phyloP scores from a whole-genome alignment of 2,797 vertebrate species.

The Hirundo rustica region DNA sequence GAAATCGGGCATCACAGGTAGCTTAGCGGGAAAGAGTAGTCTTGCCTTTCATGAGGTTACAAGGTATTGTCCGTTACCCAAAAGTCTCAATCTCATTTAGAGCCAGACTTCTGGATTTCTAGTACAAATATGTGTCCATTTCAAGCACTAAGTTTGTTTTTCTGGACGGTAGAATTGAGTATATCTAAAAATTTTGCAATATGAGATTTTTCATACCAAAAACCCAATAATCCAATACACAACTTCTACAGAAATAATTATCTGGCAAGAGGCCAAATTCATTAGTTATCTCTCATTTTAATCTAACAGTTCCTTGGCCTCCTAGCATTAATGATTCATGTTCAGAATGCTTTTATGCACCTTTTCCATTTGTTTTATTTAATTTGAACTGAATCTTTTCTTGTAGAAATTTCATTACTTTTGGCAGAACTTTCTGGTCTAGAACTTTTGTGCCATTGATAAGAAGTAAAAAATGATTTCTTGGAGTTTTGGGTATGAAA shows the following conservation, averaged over 20 bases:
- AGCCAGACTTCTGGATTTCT: neutral
- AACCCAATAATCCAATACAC: neutral
- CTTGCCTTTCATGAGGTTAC: neutral
- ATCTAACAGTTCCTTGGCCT: neutral
- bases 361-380: neutral
- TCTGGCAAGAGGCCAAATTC: neutral
- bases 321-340: neutral
- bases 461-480: neutral
- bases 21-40: neutral
- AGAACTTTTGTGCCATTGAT: neutral
- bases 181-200: neutral
- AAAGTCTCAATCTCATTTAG: neutral
- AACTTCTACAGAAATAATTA: neutral
- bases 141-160: neutral
- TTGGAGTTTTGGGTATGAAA: neutral
- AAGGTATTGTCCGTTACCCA: neutral
- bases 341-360: neutral
- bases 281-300: neutral
- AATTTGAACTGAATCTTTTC: neutral
- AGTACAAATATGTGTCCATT: neutral
- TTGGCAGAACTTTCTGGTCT: neutral
- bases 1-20: neutral
- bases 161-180: neutral
- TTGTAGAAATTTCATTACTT: neutral
- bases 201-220: neutral